Conservation (phyloP, 2,888 invertebrate genomes). For the Xylota sylvarum region DNA sequence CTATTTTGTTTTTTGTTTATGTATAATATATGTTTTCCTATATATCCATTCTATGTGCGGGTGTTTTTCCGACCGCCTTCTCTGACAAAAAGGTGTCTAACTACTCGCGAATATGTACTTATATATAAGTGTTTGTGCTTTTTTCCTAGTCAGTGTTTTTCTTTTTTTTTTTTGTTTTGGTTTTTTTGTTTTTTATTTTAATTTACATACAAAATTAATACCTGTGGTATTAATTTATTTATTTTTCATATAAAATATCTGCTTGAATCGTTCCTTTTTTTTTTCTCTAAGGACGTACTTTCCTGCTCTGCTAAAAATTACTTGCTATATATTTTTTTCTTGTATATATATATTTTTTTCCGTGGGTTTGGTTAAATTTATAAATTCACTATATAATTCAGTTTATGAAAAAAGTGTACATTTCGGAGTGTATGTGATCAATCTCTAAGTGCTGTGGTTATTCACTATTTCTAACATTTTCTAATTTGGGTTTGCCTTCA, state of each 20-base stretch:
- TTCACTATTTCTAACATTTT: constrained; percentile 54
- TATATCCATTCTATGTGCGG: constrained; percentile 64
- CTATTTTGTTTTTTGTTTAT: constrained; percentile 46
- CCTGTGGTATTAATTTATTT: constrained; percentile 15
- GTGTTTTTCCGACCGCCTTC: constrained; percentile 53
- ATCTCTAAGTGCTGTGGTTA: constrained; percentile 64
- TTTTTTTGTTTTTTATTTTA: constrained; percentile 23
- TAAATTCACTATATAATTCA: constrained; percentile 65
- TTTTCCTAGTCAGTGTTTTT: constrained; percentile 35
- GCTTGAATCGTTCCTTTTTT: constrained; percentile 45
- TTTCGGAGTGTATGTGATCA: constrained; percentile 31
- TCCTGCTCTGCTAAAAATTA: constrained; percentile 57
- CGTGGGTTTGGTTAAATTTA: constrained; percentile 68
- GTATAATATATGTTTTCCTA: constrained; percentile 60
- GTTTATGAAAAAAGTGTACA: constrained; percentile 27
- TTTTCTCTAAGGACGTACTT: constrained; percentile 51
- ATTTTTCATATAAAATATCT: constrained; percentile 67
- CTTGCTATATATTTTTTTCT: constrained; percentile 39
- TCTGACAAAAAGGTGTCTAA: constrained; percentile 42
- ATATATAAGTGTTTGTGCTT: constrained; percentile 63
- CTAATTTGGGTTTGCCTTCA: constrained; percentile 39
- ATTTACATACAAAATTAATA: constrained; percentile 51
- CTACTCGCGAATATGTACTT: constrained; percentile 62
- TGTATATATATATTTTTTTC: constrained; percentile 42
- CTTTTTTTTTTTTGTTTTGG: constrained; percentile 9